Base-by-base conservation (phyloP, 2,797 vertebrate genomes). In the Chaetodon trifasciatus region DNA sequence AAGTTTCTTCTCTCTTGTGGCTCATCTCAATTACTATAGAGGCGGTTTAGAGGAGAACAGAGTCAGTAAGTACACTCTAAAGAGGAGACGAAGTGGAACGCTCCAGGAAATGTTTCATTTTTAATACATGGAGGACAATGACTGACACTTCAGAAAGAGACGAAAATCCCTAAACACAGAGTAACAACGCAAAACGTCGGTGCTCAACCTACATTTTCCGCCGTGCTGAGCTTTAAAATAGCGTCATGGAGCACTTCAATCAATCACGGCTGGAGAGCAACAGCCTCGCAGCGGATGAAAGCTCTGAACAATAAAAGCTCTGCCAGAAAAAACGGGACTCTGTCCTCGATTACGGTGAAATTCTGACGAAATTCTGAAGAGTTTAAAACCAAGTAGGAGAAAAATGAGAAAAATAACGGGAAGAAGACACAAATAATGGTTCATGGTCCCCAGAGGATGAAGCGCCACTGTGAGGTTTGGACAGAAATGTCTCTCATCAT, bases 11-110 rank as follows among this genome's bases (percentile, higher is more conserved):
- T 77, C 86, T 78, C 82, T 65, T 0, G 76, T 68, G 85, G 82
- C 86, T 89, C 88, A 74, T 91, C 81, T 89, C 83, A 80, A 78
- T 93, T 90, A 91, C 82, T 49, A 79, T 0, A 78, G 74, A 83
- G 73, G 67, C 55, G 1, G 42, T 84, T 78, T 79, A 52, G 69
- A 81, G 78, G 65, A 80, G 76, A 88, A 67, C 44, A 55, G 82
- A 85, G 79, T 53, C 68, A 44, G 70, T 82, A 70, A 76, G 64
- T 74, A 64, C 32, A 55, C 66, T 56, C 37, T 70, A 72, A 76
- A 77, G 71, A 83, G 28, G 15, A 79, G 24, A 40, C 40, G 10
- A 75, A 8, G 71, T 64, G 73, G 74, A 74, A 68, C 17, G 28
- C 86, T 85, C 24, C 12, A 50, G 75, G 77, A 86, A 76, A 67